Evolutionary conservation across 2,113 vertebrate genomes (phyloP), one percentile per base, ranked within the genome.

Genomic region (Tupaia chinensis): DNA sequence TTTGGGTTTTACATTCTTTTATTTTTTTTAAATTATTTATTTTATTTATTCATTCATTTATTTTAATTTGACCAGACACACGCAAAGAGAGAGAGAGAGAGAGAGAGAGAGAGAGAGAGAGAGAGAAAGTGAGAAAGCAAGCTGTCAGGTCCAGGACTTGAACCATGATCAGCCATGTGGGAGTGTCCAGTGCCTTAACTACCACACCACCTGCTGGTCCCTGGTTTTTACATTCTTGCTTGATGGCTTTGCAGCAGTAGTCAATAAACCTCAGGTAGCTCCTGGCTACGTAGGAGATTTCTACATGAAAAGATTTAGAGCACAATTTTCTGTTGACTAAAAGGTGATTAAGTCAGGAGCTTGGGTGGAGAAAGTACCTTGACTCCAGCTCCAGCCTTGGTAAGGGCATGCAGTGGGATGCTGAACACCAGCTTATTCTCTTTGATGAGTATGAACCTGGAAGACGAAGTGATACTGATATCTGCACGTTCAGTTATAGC

Each of bases 401-500:
- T 94, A 34, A 94, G 73, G 92, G 82, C 34, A 93, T 95, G 87
- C 96, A 90, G 95, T 85, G 93, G 85, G 63, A 93, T 97, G 72
- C 25, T 96, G 97, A 98, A 97, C 97, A 95, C 98, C 98, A 98
- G 72, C 95, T 96, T 95, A 94, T 98, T 97, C 63, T 97, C 96
- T 93, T 96, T 91, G 97, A 53, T 15, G 73, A 20, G 96, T 96
- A 97, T 98, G 95, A 97, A 69, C 58, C 97, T 97, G 87, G 97
- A 79, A 29, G 90, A 88, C 95, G 98, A 97, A 96, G 94, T 94
- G 96, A 29, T 53, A 15, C 25, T 60, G 72, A 63, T 80, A 25
- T 63, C 73, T 72, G 53, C 9, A 11, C 1, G 0, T 1, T 90
- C 60, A 17, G 5, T 44, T 91, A 44, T 76, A 69, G 2, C 19